phyloP scores from a whole-genome alignment of 2,888 invertebrate species.

The Metopia argyrocephala region DNA sequence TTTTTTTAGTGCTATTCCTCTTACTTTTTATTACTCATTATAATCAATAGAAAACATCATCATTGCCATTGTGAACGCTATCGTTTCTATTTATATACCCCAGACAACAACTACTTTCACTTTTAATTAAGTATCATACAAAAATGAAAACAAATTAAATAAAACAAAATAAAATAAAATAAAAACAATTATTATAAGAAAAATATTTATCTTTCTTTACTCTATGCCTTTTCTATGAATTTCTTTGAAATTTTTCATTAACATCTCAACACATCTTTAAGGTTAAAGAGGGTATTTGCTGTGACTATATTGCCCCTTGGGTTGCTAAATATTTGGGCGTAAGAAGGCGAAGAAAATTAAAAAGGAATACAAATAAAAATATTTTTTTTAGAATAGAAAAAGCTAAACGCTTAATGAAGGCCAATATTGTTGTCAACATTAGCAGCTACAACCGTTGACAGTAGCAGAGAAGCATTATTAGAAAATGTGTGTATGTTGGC shows the following conservation, averaged over 20 bases:
- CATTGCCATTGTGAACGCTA: not conserved
- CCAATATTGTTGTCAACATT: slow-evolving; percentile 44
- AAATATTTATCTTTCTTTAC: not conserved
- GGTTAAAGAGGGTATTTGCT: not conserved
- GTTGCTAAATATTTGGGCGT: not conserved
- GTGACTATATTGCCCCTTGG: not conserved
- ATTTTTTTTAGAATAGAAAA: slow-evolving; percentile 36
- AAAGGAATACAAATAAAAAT: not conserved
- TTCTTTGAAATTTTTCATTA: not conserved
- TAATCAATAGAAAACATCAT: not conserved
- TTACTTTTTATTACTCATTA: not conserved
- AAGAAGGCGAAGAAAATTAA: not conserved
- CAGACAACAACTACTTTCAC: slow-evolving; percentile 37
- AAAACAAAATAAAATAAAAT: not conserved
- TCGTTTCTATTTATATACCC: not conserved
- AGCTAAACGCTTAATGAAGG: slow-evolving; percentile 47
- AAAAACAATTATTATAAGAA: not conserved
- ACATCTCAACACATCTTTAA: no score
- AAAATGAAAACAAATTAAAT: no score
- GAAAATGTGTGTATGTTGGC: no score
- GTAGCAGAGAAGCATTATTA: no score
- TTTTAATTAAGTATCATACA: no score
- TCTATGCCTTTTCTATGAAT: slow-evolving; percentile 1
- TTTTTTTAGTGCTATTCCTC: not conserved
- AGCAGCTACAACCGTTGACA: no score